These are phyloP conservation scores for Zaprionus camerounensis DNA, from an alignment of 1,140 invertebrate species.

Conservation along the genomic window DNA sequence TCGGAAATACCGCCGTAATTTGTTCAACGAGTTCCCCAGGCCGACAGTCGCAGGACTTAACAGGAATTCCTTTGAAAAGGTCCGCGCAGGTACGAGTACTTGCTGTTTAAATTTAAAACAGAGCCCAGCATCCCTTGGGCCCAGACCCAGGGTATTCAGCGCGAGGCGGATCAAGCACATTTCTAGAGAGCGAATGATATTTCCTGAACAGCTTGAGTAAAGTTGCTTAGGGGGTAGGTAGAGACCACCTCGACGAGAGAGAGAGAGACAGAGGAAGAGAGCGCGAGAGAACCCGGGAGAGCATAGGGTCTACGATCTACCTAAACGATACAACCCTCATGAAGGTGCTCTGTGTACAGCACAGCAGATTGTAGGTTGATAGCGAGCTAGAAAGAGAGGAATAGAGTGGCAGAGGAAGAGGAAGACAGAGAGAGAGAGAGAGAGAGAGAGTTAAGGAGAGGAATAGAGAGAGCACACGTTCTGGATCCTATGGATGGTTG, in stretches of 20 bases:
- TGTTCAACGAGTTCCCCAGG: constrained; percentile 55
- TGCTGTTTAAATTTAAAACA: constrained; percentile 45
- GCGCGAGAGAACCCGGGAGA: background rate
- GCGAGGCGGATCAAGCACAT: constrained; percentile 59
- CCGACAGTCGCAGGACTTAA: constrained; percentile 12
- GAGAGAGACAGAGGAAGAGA: background rate
- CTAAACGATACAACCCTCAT: constrained; percentile 23
- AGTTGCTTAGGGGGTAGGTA: constrained; percentile 33
- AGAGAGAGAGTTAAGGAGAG: constrained; percentile 5
- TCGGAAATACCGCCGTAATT: constrained; percentile 67
- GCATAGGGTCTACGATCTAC: constrained; percentile 21
- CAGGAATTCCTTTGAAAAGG: constrained; percentile 40
- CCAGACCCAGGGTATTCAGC: background rate
- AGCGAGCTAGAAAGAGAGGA: constrained; percentile 9
- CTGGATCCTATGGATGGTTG: constrained; percentile 19
- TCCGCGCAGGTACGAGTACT: constrained; percentile 36
- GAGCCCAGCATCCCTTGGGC: constrained; percentile 25
- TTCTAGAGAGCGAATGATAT: constrained; percentile 47
- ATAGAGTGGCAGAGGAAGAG: background rate
- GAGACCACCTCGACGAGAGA: background rate
- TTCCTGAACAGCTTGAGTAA: constrained; percentile 40
- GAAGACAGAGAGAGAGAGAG: constrained; percentile 2
- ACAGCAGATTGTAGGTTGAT: background rate
- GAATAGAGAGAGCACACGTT: background rate
- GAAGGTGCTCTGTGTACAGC: constrained; percentile 33